Evolutionary conservation across 2,113 vertebrate species (phyloP), one percentile per base, ranked within the genome.

Genomic region (Phyllostomus discolor): DNA sequence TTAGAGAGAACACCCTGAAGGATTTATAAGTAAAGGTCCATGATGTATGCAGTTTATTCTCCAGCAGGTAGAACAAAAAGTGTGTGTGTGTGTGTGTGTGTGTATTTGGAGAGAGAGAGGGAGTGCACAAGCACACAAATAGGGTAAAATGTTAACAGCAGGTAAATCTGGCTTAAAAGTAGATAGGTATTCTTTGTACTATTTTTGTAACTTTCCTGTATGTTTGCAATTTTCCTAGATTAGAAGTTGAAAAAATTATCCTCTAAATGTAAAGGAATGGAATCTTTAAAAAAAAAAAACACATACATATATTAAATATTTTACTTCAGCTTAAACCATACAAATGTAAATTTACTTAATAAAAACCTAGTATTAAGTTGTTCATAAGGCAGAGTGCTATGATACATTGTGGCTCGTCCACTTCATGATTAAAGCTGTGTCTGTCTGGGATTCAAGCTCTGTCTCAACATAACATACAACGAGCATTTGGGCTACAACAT

Each of bases 181-280:
- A 28, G 16, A 24, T 35, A 46, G 57, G n/a, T 75, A 50, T 69
- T 92, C 62, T 91, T 75, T 24, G 52, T 33, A 62, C 11, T 57
- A 50, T 38, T 79, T 59, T 67, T 66, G 5, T 17, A 92, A 90
- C 31, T 76, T 52, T 70, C 26, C 35, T 62, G 4, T 11, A 90
- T 88, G 67, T 83, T 38, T 94, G 6, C 76, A 82, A 88, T 83
- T 73, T 83, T 66, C 92, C 26, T n/a, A 95, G 26, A 66, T 83
- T 80, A 41, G n/a, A 87, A 43, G 4, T 46, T 82, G 62, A 16
- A 19, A 54, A 72, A 90, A 35, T 59, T 75, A 38, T 66, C 31
- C 48, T 70, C 73, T 43, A 76, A 94, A 84, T 31, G 16, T 69
- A 54, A 17, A 67, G 50, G 17, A 86, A 79, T 41, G 0, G 22